Evolutionary conservation across 2,888 invertebrate genomes (phyloP).

Genomic region (Mylabris sibirica): DNA sequence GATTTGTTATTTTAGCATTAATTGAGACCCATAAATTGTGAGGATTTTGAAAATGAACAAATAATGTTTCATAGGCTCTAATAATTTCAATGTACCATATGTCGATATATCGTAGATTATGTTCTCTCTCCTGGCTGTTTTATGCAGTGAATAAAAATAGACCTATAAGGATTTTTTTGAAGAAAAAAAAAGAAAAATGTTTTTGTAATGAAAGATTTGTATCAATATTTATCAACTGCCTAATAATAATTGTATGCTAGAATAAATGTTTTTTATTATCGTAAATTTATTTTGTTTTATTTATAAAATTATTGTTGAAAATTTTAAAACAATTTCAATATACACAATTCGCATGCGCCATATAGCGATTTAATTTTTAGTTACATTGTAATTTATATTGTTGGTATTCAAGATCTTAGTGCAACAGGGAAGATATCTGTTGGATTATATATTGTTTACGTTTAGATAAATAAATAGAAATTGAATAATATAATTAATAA

Average conservation of each 20-base stretch:
- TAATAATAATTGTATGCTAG: conserved; percentile 58
- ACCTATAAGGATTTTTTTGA: conserved; percentile 33
- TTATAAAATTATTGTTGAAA: neutral
- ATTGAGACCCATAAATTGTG: conserved; percentile 51
- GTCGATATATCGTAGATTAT: conserved; percentile 61
- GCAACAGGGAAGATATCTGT: neutral
- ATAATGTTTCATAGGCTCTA: conserved; percentile 55
- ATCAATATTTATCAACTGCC: conserved; percentile 59
- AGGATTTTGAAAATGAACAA: conserved; percentile 32
- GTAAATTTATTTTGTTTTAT: conserved; percentile 14
- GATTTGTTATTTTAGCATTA: conserved; percentile 34
- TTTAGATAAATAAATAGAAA: neutral
- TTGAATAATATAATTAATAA: neutral
- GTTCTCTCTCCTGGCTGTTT: conserved; percentile 39
- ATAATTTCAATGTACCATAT: conserved; percentile 61
- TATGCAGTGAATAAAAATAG: conserved; percentile 35
- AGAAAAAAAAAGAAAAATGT: conserved; percentile 46
- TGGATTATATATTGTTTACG: conserved; percentile 3
- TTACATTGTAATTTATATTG: neutral
- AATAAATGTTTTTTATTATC: conserved; percentile 41
- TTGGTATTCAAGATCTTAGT: neutral
- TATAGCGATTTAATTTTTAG: neutral
- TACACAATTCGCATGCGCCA: neutral
- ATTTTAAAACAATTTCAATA: too few relatives aligned
- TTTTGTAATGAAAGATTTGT: conserved; percentile 58